Evolutionary conservation across 64 coral and sea anemone species (phyloP), one percentile per base, ranked within the genome.

Genomic region (Cladopsammia gracilis): DNA sequence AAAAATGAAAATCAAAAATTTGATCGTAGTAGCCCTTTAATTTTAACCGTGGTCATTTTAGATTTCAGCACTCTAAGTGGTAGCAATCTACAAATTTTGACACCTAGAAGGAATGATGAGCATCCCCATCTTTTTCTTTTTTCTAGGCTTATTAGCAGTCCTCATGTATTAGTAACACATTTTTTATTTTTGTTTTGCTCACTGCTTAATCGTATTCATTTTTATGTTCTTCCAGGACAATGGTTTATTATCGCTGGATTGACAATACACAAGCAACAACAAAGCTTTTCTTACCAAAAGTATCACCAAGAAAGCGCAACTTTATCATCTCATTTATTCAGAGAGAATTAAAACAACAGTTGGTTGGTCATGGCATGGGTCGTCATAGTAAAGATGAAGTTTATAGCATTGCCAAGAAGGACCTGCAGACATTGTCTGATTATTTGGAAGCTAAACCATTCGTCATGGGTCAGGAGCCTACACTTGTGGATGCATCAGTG

Each of bases 231-330:
- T 42, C 6, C 73, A 96, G 95, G 95, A 89, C 90, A 74, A 74
- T 96, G 73, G 90, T 77, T 4, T 92, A 96, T 64, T 96, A 87
- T 81, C 95, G 95, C 2, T 96, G 90, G 95, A 76, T 93, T 52
- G 90, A 87, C 18, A 87, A 46, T 44, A 56, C 90, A 22, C n/a
- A 83, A 13, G 69, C 58, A 16, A 89, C 66, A 49, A 43, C 56
- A 44, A n/a, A 64, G 7, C 65, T 64, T 64, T 51, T 96, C 6
- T 87, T 92, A 44, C 86, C 76, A 71, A 75, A 60, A 9, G 19
- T 43, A 25, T 88, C 95, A 57, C 75, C 58, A 26, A 66, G 78
- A 45, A 76, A 82, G 24, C 51, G 76, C 7, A 64, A 76, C 46
- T 34, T 89, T 7, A 75, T 93, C 42, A 66, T 71, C 14, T 26